Base-by-base conservation (phyloP, 2,113 vertebrate genomes). In the human region DNA sequence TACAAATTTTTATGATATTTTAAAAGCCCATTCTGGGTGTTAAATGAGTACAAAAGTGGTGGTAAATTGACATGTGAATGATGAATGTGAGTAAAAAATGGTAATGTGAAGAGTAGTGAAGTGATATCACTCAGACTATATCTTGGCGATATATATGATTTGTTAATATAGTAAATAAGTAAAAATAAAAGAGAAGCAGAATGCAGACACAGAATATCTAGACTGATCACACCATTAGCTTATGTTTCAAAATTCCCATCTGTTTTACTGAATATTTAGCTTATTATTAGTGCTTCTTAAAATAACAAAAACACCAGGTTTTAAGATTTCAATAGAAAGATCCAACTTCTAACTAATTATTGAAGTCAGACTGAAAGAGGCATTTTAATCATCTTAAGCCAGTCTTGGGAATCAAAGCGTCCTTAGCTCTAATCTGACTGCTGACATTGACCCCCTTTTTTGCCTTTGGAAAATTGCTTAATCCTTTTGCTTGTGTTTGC, bases 331-430 rank as follows among this genome's bases (percentile, higher is more conserved):
- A 95, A 9, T 27, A 52, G 38, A 93, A 94, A 93, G 16, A 50
- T 25, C 12, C 59, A 85, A n/a, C 45, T 75, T 89, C 38, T 75
- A 84, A 38, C 32, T 94, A 86, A 68, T 92, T 82, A 89, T 48
- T 92, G 75, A 84, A 93, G 45, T 92, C 59, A 87, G 52, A 38
- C 14, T 45, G 14, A 96, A 93, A 82, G n/a, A 93, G 30, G 11
- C 52, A 92, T 68, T 96, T 92, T 96, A 97, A 96, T 94, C 68
- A 85, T 95, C 32, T 79, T 81, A 93, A 97, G 17, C 16, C 82
- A 96, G 66, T 91, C 14, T 70, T 86, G 83, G 83, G 79, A 98
- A 92, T 97, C 84, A 95, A 89, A 95, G 40, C 16, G 0, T 73
- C 52, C 59, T 97, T 86, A 90, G 40, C 45, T 94, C 23, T 92